Percentiles rank a stretch among this genome's conserved stretches.
Evolutionary conservation across 2,113 vertebrate species (phyloP).

Genomic region (Ovis canadensis): DNA sequence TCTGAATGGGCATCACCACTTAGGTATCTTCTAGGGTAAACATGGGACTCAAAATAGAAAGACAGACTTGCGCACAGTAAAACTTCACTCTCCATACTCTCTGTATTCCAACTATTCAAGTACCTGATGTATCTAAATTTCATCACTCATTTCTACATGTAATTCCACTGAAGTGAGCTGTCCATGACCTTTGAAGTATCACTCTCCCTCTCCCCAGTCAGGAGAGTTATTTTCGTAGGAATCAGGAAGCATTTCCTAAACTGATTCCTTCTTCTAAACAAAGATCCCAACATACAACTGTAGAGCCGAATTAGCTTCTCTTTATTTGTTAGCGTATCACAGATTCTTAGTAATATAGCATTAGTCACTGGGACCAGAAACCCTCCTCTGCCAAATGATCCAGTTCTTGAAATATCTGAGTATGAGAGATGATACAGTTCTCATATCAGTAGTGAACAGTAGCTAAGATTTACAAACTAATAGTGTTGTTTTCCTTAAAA

Average conservation of each 20-base stretch:
- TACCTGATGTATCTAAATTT: background rate
- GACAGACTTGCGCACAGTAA: background rate
- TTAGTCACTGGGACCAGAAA: background rate
- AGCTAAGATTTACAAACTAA: background rate
- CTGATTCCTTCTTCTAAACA: background rate
- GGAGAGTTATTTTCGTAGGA: background rate
- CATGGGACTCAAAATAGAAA: background rate
- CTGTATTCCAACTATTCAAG: background rate
- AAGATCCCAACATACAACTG: background rate
- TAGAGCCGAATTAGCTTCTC: background rate
- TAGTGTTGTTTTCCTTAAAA: background rate
- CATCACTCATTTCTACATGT: background rate
- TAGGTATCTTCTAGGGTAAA: background rate
- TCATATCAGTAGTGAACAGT: background rate
- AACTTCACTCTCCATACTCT: background rate
- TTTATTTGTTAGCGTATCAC: background rate
- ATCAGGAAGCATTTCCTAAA: background rate
- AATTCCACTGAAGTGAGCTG: background rate
- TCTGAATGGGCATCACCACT: background rate
- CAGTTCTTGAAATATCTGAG: background rate
- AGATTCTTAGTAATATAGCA: conserved; percentile 5
- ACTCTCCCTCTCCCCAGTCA: background rate
- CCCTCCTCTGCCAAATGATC: background rate
- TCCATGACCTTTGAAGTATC: background rate
- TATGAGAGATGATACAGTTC: background rate